A percentile compares a stretch with the other conserved stretches of the same genome.
These are phyloP conservation scores for Petrocephalus schoutedeni DNA, from an alignment of 2,797 vertebrate species.

Conservation along the genomic window DNA sequence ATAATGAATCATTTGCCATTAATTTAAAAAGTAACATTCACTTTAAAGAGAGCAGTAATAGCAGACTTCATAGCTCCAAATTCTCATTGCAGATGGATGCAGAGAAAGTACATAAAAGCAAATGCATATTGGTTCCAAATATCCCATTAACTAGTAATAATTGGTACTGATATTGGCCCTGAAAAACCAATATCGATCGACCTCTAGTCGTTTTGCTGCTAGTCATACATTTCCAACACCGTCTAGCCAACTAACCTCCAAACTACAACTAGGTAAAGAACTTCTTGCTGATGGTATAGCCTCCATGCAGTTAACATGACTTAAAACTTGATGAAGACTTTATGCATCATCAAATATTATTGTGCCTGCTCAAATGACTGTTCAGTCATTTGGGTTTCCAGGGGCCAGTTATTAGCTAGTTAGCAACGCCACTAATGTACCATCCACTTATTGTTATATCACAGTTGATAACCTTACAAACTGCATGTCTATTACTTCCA, in stretches of 20 bases:
- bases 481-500: neutral
- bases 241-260: neutral
- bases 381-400: neutral
- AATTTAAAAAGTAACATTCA: no score
- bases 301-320: neutral
- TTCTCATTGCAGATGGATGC: no score
- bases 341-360: no score
- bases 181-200: no score
- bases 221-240: neutral
- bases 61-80: no score
- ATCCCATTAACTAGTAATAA: no score
- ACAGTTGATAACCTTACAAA: neutral
- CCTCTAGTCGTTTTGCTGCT: neutral
- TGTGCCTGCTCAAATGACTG: neutral
- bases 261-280: neutral
- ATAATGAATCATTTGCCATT: no score
- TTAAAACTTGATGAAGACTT: neutral
- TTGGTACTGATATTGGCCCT: no score
- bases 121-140: no score
- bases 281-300: neutral
- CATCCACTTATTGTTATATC: neutral
- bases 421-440: neutral
- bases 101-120: no score
- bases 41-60: no score
- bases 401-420: neutral